Evolutionary conservation across 2,888 invertebrate species (phyloP), one percentile per base, ranked within the genome.

Genomic region (Xestia c-nigrum): DNA sequence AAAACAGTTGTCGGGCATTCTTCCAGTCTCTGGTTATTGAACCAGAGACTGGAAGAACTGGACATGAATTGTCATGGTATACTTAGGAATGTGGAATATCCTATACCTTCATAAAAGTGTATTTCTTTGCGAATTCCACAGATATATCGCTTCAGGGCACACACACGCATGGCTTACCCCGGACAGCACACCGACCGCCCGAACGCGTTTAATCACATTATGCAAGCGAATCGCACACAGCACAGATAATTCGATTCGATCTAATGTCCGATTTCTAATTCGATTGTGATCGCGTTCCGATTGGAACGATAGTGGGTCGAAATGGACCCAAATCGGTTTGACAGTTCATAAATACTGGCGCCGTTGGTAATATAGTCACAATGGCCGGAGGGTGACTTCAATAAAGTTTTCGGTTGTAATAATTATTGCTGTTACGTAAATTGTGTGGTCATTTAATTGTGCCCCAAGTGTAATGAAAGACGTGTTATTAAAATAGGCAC

Each of bases 261-360:
- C 89, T 89, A 85, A 88, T 85, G 90, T 90, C 89, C 90, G 93
- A 94, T 94, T 94, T 94, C 94, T 93, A 94, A 93, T 94, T 92
- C 93, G 92, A 92, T 92, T 92, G 91, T 91, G 90, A 92, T 91
- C 89, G 89, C 88, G 85, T 90, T 92, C 90, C 91, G 90, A 92
- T 91, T 91, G 91, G 91, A 92, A 91, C 90, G 91, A 93, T 91
- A 89, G 89, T 86, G 80, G 81, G 82, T 80, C 87, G 84, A 87
- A 83, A 85, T 87, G 64, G 71, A 64, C 64, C 64, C 43, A 43
- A 64, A 64, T 64, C 1, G 64, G 64, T 86, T 71, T 78, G 88
- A 89, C 85, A 86, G 83, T 85, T 78, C 78, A 79, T 83, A 88
- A 89, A 87, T 87, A 76, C 63, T 38, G 65, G 76, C 72, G 79